phyloP scores from a whole-genome alignment of 2,113 vertebrate genomes.

The Nannobrachium achirus region DNA sequence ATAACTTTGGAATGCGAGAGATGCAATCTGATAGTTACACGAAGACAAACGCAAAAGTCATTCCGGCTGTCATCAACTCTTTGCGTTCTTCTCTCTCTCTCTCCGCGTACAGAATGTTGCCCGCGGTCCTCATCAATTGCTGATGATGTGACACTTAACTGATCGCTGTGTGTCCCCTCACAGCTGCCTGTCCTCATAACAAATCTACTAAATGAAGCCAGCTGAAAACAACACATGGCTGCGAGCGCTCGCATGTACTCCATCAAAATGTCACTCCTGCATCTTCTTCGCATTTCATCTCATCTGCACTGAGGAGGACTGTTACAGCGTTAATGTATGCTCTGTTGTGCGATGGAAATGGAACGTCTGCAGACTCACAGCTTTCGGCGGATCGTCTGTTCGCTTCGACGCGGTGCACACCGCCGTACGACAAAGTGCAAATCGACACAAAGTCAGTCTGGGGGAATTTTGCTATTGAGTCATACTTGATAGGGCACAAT shows the following conservation, averaged over 20 bases:
- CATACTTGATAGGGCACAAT: not conserved
- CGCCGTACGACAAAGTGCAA: not conserved
- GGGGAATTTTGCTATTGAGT: not conserved
- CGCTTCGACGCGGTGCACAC: too few relatives aligned
- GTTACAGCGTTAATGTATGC: too few relatives aligned
- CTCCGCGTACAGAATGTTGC: slow-evolving; percentile 19
- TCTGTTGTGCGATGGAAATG: too few relatives aligned
- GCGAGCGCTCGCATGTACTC: not conserved
- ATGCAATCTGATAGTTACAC: slow-evolving; percentile 11
- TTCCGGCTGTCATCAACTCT: slow-evolving; percentile 19
- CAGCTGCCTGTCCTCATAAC: slow-evolving; percentile 43
- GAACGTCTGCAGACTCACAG: too few relatives aligned
- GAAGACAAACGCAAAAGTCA: slow-evolving; percentile 19
- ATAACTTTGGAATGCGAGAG: slow-evolving; percentile 2
- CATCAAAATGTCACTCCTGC: slow-evolving; percentile 11
- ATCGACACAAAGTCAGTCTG: slow-evolving; percentile 14
- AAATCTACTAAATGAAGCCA: slow-evolving; percentile 31
- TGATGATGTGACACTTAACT: slow-evolving; percentile 44
- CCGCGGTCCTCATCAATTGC: slow-evolving; percentile 23
- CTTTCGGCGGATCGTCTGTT: too few relatives aligned
- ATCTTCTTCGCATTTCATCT: not conserved
- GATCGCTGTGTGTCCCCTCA: slow-evolving; percentile 41
- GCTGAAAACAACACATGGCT: slow-evolving; percentile 8
- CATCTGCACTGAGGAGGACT: too few relatives aligned
- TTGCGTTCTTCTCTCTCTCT: not conserved